Percentiles rank a stretch among this genome's conserved stretches.
Conservation (phyloP, 2,113 vertebrate species). For the Tonatia bakeri region DNA sequence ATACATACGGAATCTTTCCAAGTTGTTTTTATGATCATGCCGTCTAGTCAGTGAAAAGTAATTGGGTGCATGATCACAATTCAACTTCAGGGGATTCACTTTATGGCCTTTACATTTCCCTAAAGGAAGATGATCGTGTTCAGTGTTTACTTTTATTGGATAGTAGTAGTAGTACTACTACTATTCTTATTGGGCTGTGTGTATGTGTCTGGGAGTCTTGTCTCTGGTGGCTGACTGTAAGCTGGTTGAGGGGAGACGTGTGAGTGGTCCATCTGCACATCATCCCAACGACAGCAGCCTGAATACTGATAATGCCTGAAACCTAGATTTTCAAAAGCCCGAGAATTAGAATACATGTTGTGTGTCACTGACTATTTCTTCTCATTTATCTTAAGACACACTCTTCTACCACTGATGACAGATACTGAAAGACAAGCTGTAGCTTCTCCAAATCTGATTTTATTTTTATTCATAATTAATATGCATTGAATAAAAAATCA, state of each 20-base stretch:
- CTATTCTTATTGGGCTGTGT: neutral
- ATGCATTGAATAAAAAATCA: neutral
- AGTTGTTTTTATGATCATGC: neutral
- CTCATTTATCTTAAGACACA: neutral
- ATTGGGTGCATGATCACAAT: neutral
- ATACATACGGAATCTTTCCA: neutral
- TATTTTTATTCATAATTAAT: neutral
- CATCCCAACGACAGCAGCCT: neutral
- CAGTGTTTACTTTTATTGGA: neutral
- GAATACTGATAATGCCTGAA: neutral
- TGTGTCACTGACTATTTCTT: neutral
- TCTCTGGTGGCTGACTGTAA: neutral
- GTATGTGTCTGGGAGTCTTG: neutral
- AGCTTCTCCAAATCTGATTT: neutral
- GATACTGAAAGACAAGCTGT: neutral
- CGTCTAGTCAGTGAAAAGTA: neutral
- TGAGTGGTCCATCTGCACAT: neutral
- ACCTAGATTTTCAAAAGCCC: neutral
- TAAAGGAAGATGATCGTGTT: neutral
- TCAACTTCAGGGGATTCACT: neutral
- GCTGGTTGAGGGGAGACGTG: fast-evolving
- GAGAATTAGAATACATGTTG: neutral
- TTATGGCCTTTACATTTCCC: neutral
- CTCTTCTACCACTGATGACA: neutral
- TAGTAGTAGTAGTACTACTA: no score